A percentile compares a stretch with the other conserved stretches of the same genome.
phyloP scores from a whole-genome alignment of 2,888 invertebrate species.

The Agonopterix arenella region DNA sequence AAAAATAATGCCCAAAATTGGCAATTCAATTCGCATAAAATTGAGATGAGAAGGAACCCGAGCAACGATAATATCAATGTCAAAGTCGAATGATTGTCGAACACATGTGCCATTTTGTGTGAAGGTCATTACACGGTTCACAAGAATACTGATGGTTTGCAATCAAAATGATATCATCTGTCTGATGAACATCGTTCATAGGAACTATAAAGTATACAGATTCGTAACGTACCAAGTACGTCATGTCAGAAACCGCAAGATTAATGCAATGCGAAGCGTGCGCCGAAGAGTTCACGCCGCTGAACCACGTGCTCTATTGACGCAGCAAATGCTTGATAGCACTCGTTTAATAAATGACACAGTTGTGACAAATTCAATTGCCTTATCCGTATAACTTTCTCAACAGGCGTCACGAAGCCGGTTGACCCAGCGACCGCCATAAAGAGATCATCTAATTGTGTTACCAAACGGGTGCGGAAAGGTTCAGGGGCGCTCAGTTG shows the following conservation, averaged over 20 bases:
- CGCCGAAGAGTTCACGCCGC: conserved; percentile 15
- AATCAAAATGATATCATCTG: conserved; percentile 39
- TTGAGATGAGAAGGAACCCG: conserved; percentile 2
- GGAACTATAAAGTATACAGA: conserved; percentile 14
- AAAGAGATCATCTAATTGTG: conserved; percentile 22
- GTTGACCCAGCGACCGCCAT: conserved; percentile 19
- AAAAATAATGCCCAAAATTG: background rate
- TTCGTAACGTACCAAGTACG: conserved; percentile 21
- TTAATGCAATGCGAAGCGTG: conserved; percentile 29
- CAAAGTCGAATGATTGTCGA: conserved; percentile 26
- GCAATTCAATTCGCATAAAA: conserved; percentile 1
- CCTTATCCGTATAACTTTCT: conserved; percentile 1
- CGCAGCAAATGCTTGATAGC: background rate
- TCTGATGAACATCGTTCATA: conserved; percentile 3
- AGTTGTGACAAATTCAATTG: background rate
- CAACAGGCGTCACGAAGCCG: conserved; percentile 15
- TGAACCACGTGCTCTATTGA: conserved; percentile 9
- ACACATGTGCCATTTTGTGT: conserved; percentile 40
- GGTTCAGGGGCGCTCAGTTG: conserved; percentile 13
- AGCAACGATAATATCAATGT: conserved; percentile 16
- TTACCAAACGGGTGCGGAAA: conserved; percentile 27
- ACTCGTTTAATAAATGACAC: background rate
- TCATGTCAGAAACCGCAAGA: conserved; percentile 42
- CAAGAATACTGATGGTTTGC: conserved; percentile 37
- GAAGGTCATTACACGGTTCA: conserved; percentile 42